Conservation (phyloP, 2,797 vertebrate species). For the Lutjanus campechanus region DNA sequence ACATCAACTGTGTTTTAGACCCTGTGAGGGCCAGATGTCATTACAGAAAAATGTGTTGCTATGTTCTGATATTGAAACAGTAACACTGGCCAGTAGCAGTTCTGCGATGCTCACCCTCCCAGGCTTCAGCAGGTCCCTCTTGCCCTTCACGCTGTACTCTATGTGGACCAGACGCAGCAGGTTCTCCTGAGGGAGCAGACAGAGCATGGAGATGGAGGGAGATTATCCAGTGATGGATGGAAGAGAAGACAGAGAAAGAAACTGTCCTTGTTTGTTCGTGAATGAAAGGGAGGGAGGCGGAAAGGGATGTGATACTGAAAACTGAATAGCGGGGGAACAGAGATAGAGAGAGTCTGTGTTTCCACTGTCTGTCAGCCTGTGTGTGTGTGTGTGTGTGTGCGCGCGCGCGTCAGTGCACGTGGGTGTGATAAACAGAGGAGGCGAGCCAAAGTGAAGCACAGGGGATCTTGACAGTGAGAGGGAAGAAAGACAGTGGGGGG, state of each 20-base stretch:
- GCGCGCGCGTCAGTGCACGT: slow-evolving; percentile 32
- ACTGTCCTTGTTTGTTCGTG: slow-evolving; percentile 69
- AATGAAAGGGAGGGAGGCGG: slow-evolving; percentile 71
- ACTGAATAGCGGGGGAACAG: slow-evolving; percentile 55
- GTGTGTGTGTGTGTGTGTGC: slow-evolving; percentile 49
- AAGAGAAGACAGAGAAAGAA: slow-evolving; percentile 60
- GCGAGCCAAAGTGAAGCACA: slow-evolving; percentile 44
- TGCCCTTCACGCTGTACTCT: slow-evolving; percentile 93
- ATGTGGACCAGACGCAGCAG: slow-evolving; percentile 96
- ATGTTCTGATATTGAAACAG: slow-evolving; percentile 26
- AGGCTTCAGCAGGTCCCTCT: slow-evolving; percentile 91
- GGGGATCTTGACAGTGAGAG: slow-evolving; percentile 48
- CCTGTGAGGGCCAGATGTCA: slow-evolving; percentile 8
- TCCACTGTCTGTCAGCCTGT: slow-evolving; percentile 57
- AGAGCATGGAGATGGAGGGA: slow-evolving; percentile 40
- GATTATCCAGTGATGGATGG: slow-evolving; percentile 54
- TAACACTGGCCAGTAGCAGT: slow-evolving; percentile 57
- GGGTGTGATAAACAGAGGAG: slow-evolving; percentile 58
- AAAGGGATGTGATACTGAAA: slow-evolving; percentile 73
- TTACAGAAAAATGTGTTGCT: slow-evolving; percentile 8
- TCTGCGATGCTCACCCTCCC: slow-evolving; percentile 91
- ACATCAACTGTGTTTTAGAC: not conserved
- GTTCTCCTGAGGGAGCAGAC: slow-evolving; percentile 89
- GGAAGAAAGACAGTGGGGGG: slow-evolving; percentile 27
- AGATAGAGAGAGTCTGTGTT: slow-evolving; percentile 74